These are phyloP conservation scores for Druon quercuslanigerum DNA, from an alignment of 1,140 invertebrate genomes.

Conservation along the genomic window DNA sequence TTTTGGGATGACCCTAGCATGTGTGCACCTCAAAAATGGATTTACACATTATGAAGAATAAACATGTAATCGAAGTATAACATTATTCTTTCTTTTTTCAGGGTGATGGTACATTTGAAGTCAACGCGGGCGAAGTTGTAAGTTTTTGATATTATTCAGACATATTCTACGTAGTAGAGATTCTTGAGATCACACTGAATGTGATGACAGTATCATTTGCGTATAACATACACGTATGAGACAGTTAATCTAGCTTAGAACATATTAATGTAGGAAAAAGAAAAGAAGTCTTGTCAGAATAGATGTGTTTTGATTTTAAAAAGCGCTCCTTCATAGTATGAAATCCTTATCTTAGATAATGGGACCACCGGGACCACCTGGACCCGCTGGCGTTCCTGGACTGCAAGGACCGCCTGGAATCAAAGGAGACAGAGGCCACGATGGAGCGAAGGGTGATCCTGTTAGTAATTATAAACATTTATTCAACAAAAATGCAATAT, in stretches of 20 bases:
- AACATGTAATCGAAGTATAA: conserved; percentile 64
- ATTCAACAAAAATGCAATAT: conserved; percentile 33
- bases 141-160: conserved; percentile 60
- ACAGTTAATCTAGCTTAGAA: too few relatives aligned
- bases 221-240: too few relatives aligned
- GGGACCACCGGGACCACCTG: conserved; percentile 90
- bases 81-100: conserved; percentile 73
- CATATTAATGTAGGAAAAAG: too few relatives aligned
- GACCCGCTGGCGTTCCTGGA: conserved; percentile 83
- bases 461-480: conserved; percentile 77
- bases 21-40: conserved; percentile 32
- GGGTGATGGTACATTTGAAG: conserved; percentile 86
- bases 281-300: too few relatives aligned
- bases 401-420: conserved; percentile 90
- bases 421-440: conserved; percentile 90
- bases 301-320: too few relatives aligned
- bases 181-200: conserved; percentile 28
- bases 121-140: conserved; percentile 83
- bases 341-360: conserved; percentile 74
- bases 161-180: conserved; percentile 19
- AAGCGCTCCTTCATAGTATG: too few relatives aligned
- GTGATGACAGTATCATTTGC: too few relatives aligned
- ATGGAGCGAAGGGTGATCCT: conserved; percentile 91
- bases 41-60: conserved; percentile 43
- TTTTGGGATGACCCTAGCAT: too few relatives aligned